Evolutionary conservation across 1,140 invertebrate species (phyloP).

Genomic region (Leptopilina clavipes): DNA sequence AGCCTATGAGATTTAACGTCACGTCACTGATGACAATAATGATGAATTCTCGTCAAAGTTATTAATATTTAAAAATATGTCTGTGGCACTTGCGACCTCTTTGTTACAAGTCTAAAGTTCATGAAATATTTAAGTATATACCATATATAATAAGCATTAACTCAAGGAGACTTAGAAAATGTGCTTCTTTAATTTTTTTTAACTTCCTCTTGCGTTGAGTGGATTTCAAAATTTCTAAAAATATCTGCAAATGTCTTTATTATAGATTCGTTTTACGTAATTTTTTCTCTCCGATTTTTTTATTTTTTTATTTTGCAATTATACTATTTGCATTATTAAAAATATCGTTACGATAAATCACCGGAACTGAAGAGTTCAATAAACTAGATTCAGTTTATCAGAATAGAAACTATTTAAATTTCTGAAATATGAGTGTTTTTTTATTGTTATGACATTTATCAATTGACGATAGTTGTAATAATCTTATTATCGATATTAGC

Average conservation of each 20-base stretch:
- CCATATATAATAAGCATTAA: neutral
- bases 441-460: neutral
- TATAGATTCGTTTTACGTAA: neutral
- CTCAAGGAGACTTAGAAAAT: constrained; percentile 3
- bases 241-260: neutral
- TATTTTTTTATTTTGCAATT: constrained; percentile 3
- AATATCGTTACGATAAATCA: neutral
- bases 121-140: neutral
- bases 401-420: neutral
- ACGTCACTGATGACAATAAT: constrained; percentile 43
- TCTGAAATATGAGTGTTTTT: neutral
- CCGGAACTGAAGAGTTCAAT: neutral
- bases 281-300: neutral
- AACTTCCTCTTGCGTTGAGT: neutral
- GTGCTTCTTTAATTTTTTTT: neutral
- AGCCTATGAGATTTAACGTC: no score
- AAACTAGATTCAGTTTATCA: neutral
- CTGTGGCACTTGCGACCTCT: neutral
- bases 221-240: neutral
- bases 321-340: neutral
- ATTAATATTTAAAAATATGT: constrained; percentile 58
- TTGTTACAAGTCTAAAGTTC: neutral
- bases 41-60: constrained; percentile 37
- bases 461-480: no score
- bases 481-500: no score